Conservation (phyloP, 2,888 invertebrate species). For the Lithophane semibrunnea region DNA sequence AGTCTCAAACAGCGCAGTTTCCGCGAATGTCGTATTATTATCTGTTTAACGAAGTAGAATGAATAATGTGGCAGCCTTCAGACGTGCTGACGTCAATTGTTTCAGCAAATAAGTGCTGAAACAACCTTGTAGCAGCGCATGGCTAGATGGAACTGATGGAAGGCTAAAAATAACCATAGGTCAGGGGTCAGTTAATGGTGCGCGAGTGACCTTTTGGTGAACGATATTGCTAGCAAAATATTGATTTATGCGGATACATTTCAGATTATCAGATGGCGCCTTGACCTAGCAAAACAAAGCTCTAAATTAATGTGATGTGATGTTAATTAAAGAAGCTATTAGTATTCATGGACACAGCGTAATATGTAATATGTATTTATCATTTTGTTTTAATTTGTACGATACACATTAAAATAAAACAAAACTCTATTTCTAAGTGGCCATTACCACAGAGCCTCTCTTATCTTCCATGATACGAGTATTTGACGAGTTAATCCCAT, state of each 20-base stretch:
- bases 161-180: slow-evolving; percentile 87
- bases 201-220: slow-evolving; percentile 62
- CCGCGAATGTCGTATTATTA: slow-evolving; percentile 74
- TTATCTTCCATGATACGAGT: slow-evolving; percentile 68
- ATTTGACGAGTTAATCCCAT: slow-evolving; percentile 61
- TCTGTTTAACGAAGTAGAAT: slow-evolving; percentile 82
- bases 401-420: slow-evolving; percentile 2
- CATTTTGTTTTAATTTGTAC: slow-evolving; percentile 35
- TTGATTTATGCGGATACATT: slow-evolving; percentile 57
- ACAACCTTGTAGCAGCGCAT: slow-evolving; percentile 81
- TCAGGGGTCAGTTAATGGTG: slow-evolving; percentile 81
- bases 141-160: slow-evolving; percentile 78
- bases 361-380: slow-evolving; percentile 4
- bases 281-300: slow-evolving; percentile 31
- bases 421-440: not conserved
- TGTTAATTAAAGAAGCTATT: slow-evolving; percentile 22
- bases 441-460: slow-evolving; percentile 60
- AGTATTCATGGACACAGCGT: slow-evolving; percentile 29
- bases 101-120: slow-evolving; percentile 85
- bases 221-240: slow-evolving; percentile 60
- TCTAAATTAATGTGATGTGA: slow-evolving; percentile 18
- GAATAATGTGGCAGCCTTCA: slow-evolving; percentile 82
- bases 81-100: slow-evolving; percentile 87
- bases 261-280: slow-evolving; percentile 25
- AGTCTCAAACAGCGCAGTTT: slow-evolving; percentile 59